Percentiles rank a stretch among this genome's conserved stretches.
Conservation (phyloP, 2,888 invertebrate genomes). For the Thalpophila matura region DNA sequence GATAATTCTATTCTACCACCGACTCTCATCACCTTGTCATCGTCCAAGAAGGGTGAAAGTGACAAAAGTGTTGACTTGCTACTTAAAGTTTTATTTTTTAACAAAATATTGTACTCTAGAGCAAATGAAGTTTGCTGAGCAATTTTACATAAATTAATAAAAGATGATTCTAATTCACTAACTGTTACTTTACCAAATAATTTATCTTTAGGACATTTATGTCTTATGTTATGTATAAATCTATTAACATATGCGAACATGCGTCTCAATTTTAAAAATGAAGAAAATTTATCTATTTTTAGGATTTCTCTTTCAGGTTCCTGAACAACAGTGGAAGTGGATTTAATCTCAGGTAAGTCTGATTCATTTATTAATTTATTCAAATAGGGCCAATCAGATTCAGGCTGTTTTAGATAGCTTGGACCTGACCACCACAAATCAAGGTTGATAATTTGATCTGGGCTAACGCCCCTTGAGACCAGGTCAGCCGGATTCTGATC, state of each 20-base stretch:
- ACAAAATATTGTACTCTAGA: not conserved
- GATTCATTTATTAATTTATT: not conserved
- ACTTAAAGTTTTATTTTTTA: constrained; percentile 24
- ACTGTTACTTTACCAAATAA: not conserved
- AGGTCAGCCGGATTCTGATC: constrained; percentile 52
- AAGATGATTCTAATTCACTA: constrained; percentile 2
- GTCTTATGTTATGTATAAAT: not conserved
- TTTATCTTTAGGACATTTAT: not conserved
- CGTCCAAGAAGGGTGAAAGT: constrained; percentile 46
- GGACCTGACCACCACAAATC: constrained; percentile 19
- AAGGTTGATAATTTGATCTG: not conserved
- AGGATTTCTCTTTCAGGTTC: not conserved
- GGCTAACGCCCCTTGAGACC: constrained; percentile 35
- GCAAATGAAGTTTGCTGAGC: not conserved
- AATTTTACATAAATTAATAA: not conserved
- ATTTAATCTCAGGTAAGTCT: constrained; percentile 12
- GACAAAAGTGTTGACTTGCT: constrained; percentile 46
- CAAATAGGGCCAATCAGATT: not conserved
- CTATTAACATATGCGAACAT: not conserved
- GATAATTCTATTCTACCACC: constrained; percentile 37
- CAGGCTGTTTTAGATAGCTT: not conserved
- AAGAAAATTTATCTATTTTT: not conserved
- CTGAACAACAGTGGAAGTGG: not conserved
- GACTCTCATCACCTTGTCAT: constrained; percentile 31
- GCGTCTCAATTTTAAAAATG: not conserved